Base-by-base conservation (phyloP, 2,113 vertebrate species). In the Scytalopus superciliaris region DNA sequence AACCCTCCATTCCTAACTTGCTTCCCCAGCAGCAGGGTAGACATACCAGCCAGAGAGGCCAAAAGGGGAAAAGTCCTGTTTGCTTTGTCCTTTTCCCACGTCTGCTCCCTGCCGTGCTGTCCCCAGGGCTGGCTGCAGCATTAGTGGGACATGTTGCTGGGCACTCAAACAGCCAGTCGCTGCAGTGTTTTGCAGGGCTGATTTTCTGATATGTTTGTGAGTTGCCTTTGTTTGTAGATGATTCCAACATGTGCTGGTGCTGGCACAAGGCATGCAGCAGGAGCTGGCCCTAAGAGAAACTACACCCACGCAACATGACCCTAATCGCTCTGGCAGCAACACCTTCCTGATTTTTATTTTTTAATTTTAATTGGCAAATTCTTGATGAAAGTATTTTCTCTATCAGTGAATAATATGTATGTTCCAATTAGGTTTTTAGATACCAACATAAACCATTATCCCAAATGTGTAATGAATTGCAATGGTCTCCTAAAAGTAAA, bases 51-150 rank as follows among this genome's bases (percentile, higher is more conserved):
- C 12, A 30, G 39, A 50, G 60, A 56, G 30, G 76, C 39, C 68
- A 67, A 62, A 55, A 44, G 39, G 90, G 72, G 16, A 30, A 90
- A 89, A 90, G 94, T 94, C 52, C 50, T 92, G 86, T 95, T 96
- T 94, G 80, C 55, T 86, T 60, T 78, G 73, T 75, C 47, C 35
- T 90, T 90, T 92, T 95, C 89, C 83, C 93, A 81, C 0, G 0
- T 78, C 56, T 87, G 52, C 39, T 94, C 55, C 83, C 35, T 0
- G 1, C 5, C 0, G 7, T 35, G 59, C 28, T 7, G 30, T 70
- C 19, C 40, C 22, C 2, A 3, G 75, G 55, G 40, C 33, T 83
- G 85, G 47, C 88, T 88, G 40, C 72, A 73, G 0, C 19, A 49
- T 27, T 73, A 4, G 1, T 19, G 45, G 55, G 59, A 74, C 59